These are phyloP conservation scores for Agrochola macilenta DNA, from an alignment of 2,888 invertebrate genomes.

Conservation along the genomic window DNA sequence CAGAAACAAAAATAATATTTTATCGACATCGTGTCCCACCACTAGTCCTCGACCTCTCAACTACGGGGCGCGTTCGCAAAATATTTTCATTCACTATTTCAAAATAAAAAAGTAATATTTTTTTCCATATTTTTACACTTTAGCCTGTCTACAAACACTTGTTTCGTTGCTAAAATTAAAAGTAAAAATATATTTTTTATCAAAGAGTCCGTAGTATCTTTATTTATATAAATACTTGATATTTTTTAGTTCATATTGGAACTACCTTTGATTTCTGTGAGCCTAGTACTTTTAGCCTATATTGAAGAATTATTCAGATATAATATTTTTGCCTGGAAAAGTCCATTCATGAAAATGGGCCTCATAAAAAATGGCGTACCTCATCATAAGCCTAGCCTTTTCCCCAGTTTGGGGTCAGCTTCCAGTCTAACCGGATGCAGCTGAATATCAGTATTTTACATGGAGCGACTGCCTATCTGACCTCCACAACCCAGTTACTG, in stretches of 20 bases:
- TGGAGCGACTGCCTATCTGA: not conserved
- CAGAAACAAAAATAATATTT: not conserved
- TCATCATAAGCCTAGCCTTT: no score
- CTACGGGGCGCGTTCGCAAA: slow-evolving; percentile 68
- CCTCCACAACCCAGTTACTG: not conserved
- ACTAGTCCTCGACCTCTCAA: slow-evolving; percentile 65
- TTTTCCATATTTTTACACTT: slow-evolving; percentile 68
- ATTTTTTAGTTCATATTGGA: slow-evolving; percentile 33
- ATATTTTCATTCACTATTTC: slow-evolving; percentile 72
- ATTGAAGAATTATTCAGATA: not conserved
- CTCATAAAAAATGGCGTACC: no score
- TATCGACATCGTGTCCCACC: slow-evolving; percentile 52
- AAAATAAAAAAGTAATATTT: slow-evolving; percentile 67
- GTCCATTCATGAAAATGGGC: not conserved
- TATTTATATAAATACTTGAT: slow-evolving; percentile 22
- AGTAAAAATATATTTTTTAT: slow-evolving; percentile 59
- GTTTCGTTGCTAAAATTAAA: slow-evolving; percentile 56
- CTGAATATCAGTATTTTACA: no score
- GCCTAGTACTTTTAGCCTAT: slow-evolving; percentile 14
- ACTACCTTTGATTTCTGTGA: slow-evolving; percentile 26
- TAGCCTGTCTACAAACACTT: slow-evolving; percentile 58
- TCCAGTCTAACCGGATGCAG: no score
- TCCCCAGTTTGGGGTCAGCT: no score
- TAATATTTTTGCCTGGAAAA: not conserved
- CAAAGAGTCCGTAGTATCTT: slow-evolving; percentile 50